These are phyloP conservation scores for Phoxinus phoxinus DNA, from an alignment of 2,113 vertebrate species.

Conservation along the genomic window DNA sequence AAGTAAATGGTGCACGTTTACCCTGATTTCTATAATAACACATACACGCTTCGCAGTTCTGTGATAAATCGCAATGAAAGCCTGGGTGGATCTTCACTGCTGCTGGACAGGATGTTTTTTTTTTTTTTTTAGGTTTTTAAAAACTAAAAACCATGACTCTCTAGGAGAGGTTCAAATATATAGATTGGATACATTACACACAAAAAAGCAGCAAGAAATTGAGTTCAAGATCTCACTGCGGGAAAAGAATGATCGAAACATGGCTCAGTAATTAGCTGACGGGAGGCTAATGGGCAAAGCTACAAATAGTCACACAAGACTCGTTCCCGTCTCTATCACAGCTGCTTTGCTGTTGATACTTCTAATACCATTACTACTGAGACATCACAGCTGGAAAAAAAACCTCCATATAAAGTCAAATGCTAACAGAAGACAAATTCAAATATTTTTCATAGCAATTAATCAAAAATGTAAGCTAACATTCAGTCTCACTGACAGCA, in stretches of 20 bases:
- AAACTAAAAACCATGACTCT: neutral
- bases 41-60: neutral
- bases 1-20: slow-evolving; percentile 55
- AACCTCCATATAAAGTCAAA: neutral
- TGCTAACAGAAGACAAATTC: neutral
- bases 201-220: slow-evolving; percentile 44
- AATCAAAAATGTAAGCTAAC: slow-evolving; percentile 19
- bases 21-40: slow-evolving; percentile 22
- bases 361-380: neutral
- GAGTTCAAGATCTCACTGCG: slow-evolving; percentile 59
- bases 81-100: neutral
- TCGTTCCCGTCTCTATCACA: slow-evolving; percentile 16
- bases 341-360: slow-evolving; percentile 47
- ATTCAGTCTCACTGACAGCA: neutral
- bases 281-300: slow-evolving; percentile 44
- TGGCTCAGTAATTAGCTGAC: slow-evolving; percentile 49
- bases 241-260: slow-evolving; percentile 55
- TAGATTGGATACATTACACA: slow-evolving; percentile 16
- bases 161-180: neutral
- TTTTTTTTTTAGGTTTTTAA: too few species aligned
- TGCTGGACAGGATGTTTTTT: slow-evolving; percentile 22
- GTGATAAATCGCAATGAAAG: slow-evolving; percentile 6
- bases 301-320: slow-evolving; percentile 50
- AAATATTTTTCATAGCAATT: neutral
- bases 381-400: neutral